A percentile compares a stretch with the other conserved stretches of the same genome.
Evolutionary conservation across 1,140 invertebrate species (phyloP).

Genomic region (Akabosia matsudoensis): DNA sequence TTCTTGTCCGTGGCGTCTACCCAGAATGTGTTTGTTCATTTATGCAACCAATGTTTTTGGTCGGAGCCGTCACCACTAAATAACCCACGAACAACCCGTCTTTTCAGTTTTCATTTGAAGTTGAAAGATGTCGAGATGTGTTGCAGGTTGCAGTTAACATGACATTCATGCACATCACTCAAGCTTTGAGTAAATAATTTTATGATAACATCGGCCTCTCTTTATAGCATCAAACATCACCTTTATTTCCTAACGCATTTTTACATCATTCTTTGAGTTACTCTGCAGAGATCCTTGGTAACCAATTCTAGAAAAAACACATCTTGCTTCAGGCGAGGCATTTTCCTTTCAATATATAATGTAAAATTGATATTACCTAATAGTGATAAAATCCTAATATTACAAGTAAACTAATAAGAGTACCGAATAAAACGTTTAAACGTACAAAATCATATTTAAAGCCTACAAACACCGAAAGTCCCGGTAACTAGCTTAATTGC

Average conservation of each 20-base stretch:
- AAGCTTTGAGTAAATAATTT: too few relatives aligned
- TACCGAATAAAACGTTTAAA: background rate
- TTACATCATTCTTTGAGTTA: background rate
- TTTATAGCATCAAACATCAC: background rate
- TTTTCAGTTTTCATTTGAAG: too few relatives aligned
- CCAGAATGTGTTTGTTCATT: too few relatives aligned
- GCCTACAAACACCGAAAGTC: background rate
- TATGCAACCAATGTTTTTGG: too few relatives aligned
- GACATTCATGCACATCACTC: too few relatives aligned
- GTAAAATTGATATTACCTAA: background rate
- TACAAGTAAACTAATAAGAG: background rate
- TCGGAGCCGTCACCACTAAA: too few relatives aligned
- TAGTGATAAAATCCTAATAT: background rate
- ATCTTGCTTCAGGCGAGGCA: background rate
- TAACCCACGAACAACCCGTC: too few relatives aligned
- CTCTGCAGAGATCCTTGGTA: constrained; percentile 4
- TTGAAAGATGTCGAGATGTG: too few relatives aligned
- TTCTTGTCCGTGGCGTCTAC: too few relatives aligned
- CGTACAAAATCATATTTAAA: background rate
- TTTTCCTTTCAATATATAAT: background rate
- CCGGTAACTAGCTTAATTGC: background rate
- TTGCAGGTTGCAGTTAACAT: too few relatives aligned
- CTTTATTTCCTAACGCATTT: constrained; percentile 7
- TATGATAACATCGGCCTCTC: too few relatives aligned
- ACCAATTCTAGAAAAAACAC: constrained; percentile 1